Conservation (phyloP, 2,888 invertebrate species). For the Graphium colonna region DNA sequence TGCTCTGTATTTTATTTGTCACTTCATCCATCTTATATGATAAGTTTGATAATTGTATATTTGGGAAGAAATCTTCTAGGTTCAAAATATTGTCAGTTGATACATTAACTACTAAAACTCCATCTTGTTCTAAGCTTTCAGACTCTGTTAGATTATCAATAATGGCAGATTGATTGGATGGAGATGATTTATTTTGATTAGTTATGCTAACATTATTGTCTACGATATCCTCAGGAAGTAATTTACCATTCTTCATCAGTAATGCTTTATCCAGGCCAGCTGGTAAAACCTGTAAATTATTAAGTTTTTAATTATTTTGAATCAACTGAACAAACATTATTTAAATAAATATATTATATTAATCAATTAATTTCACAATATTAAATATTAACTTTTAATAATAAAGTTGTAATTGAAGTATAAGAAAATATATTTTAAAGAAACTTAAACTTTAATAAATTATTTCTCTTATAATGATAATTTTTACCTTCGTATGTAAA, state of each 20-base stretch:
- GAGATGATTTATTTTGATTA: constrained; percentile 47
- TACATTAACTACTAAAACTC: constrained; percentile 69
- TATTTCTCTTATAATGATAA: too few relatives aligned
- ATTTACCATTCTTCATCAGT: constrained; percentile 65
- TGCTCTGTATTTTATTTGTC: constrained; percentile 77
- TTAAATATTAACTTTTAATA: too few relatives aligned
- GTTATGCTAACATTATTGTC: constrained; percentile 42
- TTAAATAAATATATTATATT: too few relatives aligned
- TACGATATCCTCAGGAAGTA: constrained; percentile 56
- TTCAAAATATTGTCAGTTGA: constrained; percentile 70
- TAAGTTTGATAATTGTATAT: constrained; percentile 59
- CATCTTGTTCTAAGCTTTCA: constrained; percentile 74
- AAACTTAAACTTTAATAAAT: too few relatives aligned
- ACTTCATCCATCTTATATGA: constrained; percentile 70
- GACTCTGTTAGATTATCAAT: constrained; percentile 69
- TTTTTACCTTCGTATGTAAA: constrained; percentile 66
- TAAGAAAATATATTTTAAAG: too few relatives aligned
- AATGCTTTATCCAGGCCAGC: constrained; percentile 66
- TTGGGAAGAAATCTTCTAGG: constrained; percentile 66
- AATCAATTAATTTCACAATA: too few relatives aligned
- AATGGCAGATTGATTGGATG: constrained; percentile 49
- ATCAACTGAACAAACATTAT: too few relatives aligned
- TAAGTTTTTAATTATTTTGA: too few relatives aligned
- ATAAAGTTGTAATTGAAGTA: too few relatives aligned
- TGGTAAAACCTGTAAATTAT: constrained; percentile 61